Evolutionary conservation across 2,113 vertebrate genomes (phyloP).

Genomic region (Anhinga rufa): DNA sequence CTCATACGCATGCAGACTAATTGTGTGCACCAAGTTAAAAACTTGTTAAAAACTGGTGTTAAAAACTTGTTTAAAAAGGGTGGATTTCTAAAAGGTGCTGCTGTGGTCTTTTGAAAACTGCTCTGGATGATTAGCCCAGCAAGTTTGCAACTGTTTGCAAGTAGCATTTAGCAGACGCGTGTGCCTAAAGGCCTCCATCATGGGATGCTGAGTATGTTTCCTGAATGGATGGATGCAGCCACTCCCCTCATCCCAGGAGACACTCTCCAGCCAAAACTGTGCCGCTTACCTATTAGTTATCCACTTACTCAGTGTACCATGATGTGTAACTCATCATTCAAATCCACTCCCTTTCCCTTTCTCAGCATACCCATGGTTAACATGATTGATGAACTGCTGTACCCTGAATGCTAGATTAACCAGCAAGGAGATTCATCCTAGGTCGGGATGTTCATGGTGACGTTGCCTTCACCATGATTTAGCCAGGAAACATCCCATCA

Average conservation of each 20-base stretch:
- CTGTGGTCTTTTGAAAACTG: background rate
- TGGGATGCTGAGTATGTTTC: accelerated
- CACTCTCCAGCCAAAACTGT: background rate
- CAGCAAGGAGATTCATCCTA: background rate
- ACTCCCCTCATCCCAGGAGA: background rate
- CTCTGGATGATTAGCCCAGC: background rate
- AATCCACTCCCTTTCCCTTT: background rate
- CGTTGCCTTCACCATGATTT: accelerated
- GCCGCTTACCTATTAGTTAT: background rate
- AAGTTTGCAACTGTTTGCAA: background rate
- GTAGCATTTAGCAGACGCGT: background rate
- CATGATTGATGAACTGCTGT: background rate
- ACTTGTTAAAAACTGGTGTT: background rate
- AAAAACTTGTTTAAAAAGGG: accelerated
- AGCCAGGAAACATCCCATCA: background rate
- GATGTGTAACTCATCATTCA: background rate
- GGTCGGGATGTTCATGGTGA: background rate
- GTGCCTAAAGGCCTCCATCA: background rate
- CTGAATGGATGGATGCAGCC: background rate
- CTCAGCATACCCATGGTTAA: background rate
- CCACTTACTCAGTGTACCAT: accelerated
- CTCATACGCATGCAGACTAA: background rate
- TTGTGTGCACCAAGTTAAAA: background rate
- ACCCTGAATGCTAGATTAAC: background rate
- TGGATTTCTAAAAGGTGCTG: background rate